Conservation (phyloP, 2,888 invertebrate species). For the Eupelmus urozonus region DNA sequence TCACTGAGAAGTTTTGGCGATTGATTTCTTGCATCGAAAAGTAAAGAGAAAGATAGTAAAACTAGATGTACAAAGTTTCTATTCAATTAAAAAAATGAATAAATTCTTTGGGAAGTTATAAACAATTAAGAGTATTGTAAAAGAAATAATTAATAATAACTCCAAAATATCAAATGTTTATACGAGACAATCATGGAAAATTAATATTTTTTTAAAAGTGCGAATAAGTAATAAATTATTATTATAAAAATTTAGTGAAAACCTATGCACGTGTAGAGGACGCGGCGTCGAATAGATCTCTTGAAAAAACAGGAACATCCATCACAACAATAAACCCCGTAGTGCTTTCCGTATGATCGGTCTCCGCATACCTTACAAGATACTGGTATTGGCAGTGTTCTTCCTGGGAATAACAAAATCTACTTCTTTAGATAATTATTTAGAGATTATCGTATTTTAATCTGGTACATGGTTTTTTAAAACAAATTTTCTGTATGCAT, state of each 20-base stretch:
- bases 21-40: too few species aligned
- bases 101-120: too few species aligned
- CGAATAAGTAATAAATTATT: too few species aligned
- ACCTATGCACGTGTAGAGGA: slow-evolving; percentile 88
- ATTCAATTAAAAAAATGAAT: too few species aligned
- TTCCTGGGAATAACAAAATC: slow-evolving; percentile 72
- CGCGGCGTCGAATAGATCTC: slow-evolving; percentile 86
- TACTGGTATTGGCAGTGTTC: slow-evolving; percentile 83
- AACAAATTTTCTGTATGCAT: too few species aligned
- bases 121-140: too few species aligned
- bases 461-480: background rate
- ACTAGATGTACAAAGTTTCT: too few species aligned
- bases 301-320: slow-evolving; percentile 95
- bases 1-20: too few species aligned
- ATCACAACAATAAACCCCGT: slow-evolving; percentile 91
- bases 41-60: too few species aligned
- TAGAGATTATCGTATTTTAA: background rate
- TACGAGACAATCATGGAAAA: background rate
- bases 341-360: slow-evolving; percentile 90
- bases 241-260: slow-evolving; percentile 50
- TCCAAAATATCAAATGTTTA: too few species aligned
- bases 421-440: background rate
- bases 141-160: too few species aligned
- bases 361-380: slow-evolving; percentile 90
- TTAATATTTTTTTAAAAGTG: background rate